Conservation (phyloP, 1,140 invertebrate genomes). For the Plectrocnemia conspersa region DNA sequence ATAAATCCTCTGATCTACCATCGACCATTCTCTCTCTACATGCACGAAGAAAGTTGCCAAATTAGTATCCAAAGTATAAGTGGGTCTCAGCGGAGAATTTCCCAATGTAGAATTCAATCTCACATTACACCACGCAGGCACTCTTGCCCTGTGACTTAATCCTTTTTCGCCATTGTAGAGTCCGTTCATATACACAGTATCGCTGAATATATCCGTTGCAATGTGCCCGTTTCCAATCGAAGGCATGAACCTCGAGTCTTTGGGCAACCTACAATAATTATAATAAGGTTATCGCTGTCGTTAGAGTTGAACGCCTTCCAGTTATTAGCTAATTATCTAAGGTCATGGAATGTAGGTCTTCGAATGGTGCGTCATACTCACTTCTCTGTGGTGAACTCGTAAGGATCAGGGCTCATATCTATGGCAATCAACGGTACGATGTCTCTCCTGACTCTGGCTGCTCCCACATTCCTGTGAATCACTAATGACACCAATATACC, state of each 20-base stretch:
- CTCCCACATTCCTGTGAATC: conserved; percentile 41
- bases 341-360: background rate
- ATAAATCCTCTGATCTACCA: conserved; percentile 51
- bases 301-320: too few species aligned
- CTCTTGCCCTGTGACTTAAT: conserved; percentile 51
- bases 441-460: conserved; percentile 36
- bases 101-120: conserved; percentile 47
- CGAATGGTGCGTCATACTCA: conserved; percentile 36
- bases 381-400: conserved; percentile 45
- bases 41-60: conserved; percentile 45
- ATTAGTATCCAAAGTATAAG: conserved; percentile 46
- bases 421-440: conserved; percentile 36
- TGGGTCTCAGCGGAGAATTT: conserved; percentile 37
- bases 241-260: conserved; percentile 52
- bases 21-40: conserved; percentile 46
- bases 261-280: conserved; percentile 43
- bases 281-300: too few species aligned
- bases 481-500: conserved; percentile 41
- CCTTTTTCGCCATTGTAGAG: conserved; percentile 53
- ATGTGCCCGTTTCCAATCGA: conserved; percentile 55
- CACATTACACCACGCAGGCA: conserved; percentile 55
- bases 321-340: background rate
- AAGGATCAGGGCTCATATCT: conserved; percentile 42
- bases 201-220: conserved; percentile 54
- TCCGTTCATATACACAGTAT: conserved; percentile 56